Conservation (phyloP, 2,888 invertebrate species). For the Cephalotes varians region DNA sequence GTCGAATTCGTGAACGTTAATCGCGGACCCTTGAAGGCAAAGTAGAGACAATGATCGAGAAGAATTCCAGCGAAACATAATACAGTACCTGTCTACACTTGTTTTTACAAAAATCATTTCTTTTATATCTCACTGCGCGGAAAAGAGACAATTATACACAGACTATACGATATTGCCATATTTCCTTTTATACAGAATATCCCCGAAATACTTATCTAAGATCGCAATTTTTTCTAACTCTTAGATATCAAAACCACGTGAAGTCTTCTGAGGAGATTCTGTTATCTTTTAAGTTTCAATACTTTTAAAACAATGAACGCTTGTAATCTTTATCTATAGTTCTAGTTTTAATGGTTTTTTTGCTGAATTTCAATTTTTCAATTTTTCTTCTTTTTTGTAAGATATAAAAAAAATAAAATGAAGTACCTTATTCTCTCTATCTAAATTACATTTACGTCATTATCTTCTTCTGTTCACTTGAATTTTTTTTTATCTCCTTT, state of each 20-base stretch:
- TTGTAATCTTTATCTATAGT: no score
- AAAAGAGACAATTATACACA: constrained; percentile 4
- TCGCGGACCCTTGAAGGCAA: constrained; percentile 6
- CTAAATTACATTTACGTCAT: background rate
- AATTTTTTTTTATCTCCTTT: background rate
- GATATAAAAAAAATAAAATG: background rate
- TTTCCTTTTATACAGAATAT: constrained; percentile 21
- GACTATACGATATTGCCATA: constrained; percentile 9
- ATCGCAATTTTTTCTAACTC: background rate
- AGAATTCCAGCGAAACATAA: constrained; percentile 71
- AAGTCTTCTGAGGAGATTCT: background rate
- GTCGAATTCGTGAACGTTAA: constrained; percentile 54
- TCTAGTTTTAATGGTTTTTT: background rate
- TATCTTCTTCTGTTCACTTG: background rate
- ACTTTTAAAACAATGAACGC: no score
- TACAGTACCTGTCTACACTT: constrained; percentile 75
- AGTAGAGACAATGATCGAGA: constrained; percentile 41
- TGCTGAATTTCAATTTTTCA: background rate
- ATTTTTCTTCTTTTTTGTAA: background rate
- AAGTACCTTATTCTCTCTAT: background rate
- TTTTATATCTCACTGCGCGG: constrained; percentile 67
- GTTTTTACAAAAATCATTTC: constrained; percentile 67
- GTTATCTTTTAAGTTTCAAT: background rate
- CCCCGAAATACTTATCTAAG: background rate
- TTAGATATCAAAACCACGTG: background rate